Evolutionary conservation across 2,113 vertebrate species (phyloP).

Genomic region (Hippocampus guttulatus): DNA sequence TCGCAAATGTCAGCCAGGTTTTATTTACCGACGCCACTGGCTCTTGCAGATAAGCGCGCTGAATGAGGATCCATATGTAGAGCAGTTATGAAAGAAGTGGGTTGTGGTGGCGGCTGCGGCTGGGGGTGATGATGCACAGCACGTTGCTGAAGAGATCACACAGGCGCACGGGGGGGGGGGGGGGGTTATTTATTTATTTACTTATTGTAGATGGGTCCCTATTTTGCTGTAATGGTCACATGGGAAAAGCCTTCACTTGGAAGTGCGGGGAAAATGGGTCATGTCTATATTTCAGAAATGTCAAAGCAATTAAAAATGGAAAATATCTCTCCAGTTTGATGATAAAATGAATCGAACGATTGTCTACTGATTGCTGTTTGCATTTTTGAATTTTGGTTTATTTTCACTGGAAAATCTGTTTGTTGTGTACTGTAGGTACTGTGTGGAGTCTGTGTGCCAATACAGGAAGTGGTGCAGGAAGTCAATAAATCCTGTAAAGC

Average conservation of each 20-base stretch:
- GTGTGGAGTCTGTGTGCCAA: background rate
- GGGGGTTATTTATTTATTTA: background rate
- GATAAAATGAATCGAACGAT: conserved; percentile 74
- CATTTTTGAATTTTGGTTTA: conserved; percentile 57
- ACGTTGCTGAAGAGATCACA: conserved; percentile 61
- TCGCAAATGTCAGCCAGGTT: conserved; percentile 44
- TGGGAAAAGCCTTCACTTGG: conserved; percentile 57
- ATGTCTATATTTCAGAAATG: conserved; percentile 63
- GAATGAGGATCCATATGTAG: conserved; percentile 53
- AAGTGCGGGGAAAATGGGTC: conserved; percentile 61
- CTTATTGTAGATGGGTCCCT: conserved; percentile 31
- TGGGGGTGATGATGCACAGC: conserved; percentile 8
- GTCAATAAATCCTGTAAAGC: conserved; percentile 16
- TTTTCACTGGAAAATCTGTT: conserved; percentile 22
- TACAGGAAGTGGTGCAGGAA: conserved; percentile 14
- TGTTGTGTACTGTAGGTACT: background rate
- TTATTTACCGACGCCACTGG: conserved; percentile 51
- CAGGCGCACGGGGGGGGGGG: conserved; percentile 13
- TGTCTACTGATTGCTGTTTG: conserved; percentile 72
- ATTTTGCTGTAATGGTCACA: conserved; percentile 50
- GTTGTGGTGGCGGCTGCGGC: conserved; percentile 11
- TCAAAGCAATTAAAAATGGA: conserved; percentile 59
- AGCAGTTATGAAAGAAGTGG: conserved; percentile 61
- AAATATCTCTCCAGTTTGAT: conserved; percentile 53
- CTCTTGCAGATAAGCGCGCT: conserved; percentile 41